Conservation (phyloP, 1,140 invertebrate species). For the Tribolium madens region DNA sequence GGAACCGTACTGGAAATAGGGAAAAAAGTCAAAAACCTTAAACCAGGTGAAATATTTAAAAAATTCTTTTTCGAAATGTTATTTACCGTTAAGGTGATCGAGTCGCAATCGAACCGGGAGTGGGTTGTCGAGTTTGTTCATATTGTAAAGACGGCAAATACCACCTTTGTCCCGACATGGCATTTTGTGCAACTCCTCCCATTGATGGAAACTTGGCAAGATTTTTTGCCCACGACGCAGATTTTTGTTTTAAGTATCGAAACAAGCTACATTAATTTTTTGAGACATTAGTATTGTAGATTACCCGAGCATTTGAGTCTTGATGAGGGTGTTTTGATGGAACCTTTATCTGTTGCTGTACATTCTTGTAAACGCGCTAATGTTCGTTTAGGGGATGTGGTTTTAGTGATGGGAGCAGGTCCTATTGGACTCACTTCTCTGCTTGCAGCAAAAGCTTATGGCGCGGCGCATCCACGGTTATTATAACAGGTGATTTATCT, state of each 20-base stretch:
- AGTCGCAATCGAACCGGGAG: slow-evolving; percentile 92
- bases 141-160: slow-evolving; percentile 90
- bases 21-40: slow-evolving; percentile 80
- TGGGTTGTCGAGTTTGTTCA: slow-evolving; percentile 87
- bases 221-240: slow-evolving; percentile 90
- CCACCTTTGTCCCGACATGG: slow-evolving; percentile 89
- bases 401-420: slow-evolving; percentile 90
- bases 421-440: slow-evolving; percentile 90
- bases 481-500: slow-evolving; percentile 80
- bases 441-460: slow-evolving; percentile 89
- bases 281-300: slow-evolving; percentile 67
- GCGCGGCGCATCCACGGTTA: slow-evolving; percentile 87
- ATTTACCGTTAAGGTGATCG: slow-evolving; percentile 75
- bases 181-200: slow-evolving; percentile 92
- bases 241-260: slow-evolving; percentile 91
- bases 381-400: slow-evolving; percentile 77
- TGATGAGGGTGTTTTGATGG: slow-evolving; percentile 93
- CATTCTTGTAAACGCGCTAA: slow-evolving; percentile 87
- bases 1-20: slow-evolving; percentile 80
- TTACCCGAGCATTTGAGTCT: slow-evolving; percentile 89
- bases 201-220: slow-evolving; percentile 84
- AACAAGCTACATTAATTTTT: not conserved
- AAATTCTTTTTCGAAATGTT: not conserved
- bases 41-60: slow-evolving; percentile 68
- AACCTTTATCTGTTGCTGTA: slow-evolving; percentile 92